Base-by-base conservation (phyloP, 2,888 invertebrate species). In the Ariolimax columbianus region DNA sequence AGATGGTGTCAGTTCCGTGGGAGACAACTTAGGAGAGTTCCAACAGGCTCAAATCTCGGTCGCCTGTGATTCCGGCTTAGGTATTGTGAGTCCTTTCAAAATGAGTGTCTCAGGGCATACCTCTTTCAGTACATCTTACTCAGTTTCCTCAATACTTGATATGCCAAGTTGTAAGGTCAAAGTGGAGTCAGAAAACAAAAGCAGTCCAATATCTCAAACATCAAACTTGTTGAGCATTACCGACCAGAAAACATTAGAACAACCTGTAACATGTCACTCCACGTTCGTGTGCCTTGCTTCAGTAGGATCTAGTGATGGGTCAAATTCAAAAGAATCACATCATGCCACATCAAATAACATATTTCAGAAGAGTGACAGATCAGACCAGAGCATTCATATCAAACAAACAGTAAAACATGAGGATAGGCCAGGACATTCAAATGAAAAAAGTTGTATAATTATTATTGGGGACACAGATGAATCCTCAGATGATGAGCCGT, bases 401-500 rank as follows among this genome's bases (percentile, higher is more conserved):
- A 3, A 55, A 23, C 43, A 68, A 47, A n/a, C 17, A 40, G 51
- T n/a, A 26, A 81, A 68, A 36, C 1, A 17, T 26, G 43, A 81
- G 23, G 38, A 79, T 38, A 38, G 30, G 9, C 23, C 59, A 66
- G 78, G 23, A 38, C 30, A 38, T 26, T 38, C 26, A 6, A 7
- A 55, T 55, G 23, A 17, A 55, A 66, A 59, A 38, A 14, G 55
- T 19, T n/a, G 23, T 51, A 72, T n/a, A 51, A 75, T 84, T 63
- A 55, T 84, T 30, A 55, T 84, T 30, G 84, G 73, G 17, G 84
- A 84, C 36, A 72, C 80, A 36, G 84, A 84, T 38, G 84, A 84
- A 19, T 80, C 84, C 2, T 84, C 84, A 33, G 84, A 84, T 66
- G 84, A 84, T 73, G 84, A 84, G 36, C 84, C 84, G 2, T 38